A percentile compares a stretch with the other conserved stretches of the same genome.
Conservation (phyloP, 1,140 invertebrate species). For the Dryas iulia region DNA sequence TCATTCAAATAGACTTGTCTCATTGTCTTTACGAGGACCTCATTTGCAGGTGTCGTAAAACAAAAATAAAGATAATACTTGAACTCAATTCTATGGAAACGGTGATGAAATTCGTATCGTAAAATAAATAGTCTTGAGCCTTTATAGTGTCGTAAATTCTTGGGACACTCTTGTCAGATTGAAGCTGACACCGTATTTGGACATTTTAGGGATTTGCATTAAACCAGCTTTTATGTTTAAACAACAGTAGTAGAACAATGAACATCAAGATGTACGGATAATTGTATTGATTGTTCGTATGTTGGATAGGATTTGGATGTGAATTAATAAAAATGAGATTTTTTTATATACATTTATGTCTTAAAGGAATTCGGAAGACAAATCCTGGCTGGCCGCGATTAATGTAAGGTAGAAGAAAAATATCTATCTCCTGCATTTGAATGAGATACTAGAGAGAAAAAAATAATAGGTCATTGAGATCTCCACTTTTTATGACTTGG, state of each 20-base stretch:
- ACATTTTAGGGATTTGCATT: slow-evolving; percentile 15
- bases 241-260: not conserved
- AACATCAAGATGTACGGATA: not conserved
- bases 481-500: no score
- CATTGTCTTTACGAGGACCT: slow-evolving; percentile 39
- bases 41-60: slow-evolving; percentile 52
- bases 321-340: not conserved
- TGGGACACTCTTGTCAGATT: slow-evolving; percentile 24
- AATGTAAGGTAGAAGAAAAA: no score
- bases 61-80: slow-evolving; percentile 55
- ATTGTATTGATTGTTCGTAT: not conserved
- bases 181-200: slow-evolving; percentile 16
- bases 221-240: not conserved
- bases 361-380: no score
- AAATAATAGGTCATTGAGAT: no score
- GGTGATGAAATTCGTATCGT: slow-evolving; percentile 61
- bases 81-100: slow-evolving; percentile 42
- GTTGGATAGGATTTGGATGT: not conserved
- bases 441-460: no score
- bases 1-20: not conserved
- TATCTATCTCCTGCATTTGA: no score
- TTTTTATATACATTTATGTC: no score
- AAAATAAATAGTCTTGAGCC: slow-evolving; percentile 54
- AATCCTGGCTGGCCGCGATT: no score
- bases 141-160: slow-evolving; percentile 52